Percentiles rank a stretch among this genome's conserved stretches.
These are phyloP conservation scores for Poecilobothrus nobilitatus DNA, from an alignment of 2,888 invertebrate species.

Conservation along the genomic window DNA sequence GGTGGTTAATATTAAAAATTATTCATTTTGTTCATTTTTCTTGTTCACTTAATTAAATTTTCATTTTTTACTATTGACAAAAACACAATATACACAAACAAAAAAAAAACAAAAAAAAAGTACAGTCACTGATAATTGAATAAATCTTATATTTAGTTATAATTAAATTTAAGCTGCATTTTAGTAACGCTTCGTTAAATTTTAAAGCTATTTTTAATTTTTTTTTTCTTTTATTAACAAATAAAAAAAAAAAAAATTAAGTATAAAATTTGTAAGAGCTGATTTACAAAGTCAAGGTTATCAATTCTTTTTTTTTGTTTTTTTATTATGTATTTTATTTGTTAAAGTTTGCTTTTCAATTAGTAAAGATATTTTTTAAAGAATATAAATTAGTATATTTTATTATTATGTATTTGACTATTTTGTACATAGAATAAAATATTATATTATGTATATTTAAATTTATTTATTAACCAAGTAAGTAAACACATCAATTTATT, in stretches of 20 bases:
- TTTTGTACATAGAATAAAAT: no score
- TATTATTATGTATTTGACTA: no score
- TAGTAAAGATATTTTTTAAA: no score
- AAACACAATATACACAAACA: neutral
- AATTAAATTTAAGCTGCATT: neutral
- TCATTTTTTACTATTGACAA: neutral
- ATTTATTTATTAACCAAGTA: no score
- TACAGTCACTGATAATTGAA: neutral
- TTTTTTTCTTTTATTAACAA: neutral
- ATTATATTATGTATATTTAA: no score
- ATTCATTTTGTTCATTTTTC: no score
- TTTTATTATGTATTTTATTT: neutral
- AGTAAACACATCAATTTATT: no score
- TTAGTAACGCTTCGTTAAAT: neutral
- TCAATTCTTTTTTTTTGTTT: neutral
- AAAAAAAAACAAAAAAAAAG: neutral
- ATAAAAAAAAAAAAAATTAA: neutral
- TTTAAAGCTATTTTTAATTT: neutral
- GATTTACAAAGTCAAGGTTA: slow-evolving; percentile 4
- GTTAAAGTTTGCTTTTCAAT: no score
- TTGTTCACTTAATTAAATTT: no score
- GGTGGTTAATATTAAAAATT: no score
- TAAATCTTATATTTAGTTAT: no score
- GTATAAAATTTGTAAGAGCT: neutral
- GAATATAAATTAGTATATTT: no score